Percentiles rank a stretch among this genome's conserved stretches.
Conservation (phyloP, 2,888 invertebrate species). For the Lymantria monacha region DNA sequence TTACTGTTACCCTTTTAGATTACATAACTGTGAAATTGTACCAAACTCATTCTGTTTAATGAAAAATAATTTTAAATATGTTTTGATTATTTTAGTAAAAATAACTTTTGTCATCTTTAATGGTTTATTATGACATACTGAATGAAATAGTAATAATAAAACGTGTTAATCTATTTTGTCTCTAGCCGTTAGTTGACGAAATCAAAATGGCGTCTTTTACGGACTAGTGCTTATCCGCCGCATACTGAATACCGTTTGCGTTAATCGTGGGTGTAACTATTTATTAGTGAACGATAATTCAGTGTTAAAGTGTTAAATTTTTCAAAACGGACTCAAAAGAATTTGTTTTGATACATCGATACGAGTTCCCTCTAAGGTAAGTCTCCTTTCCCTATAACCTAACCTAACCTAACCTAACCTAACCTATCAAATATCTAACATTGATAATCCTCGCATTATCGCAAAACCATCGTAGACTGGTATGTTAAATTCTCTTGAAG, state of each 20-base stretch:
- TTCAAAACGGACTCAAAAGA: constrained; percentile 39
- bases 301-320: constrained; percentile 55
- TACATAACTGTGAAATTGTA: too few species aligned
- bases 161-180: constrained; percentile 53
- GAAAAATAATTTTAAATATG: too few species aligned
- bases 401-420: too few species aligned
- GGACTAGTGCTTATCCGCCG: constrained; percentile 75
- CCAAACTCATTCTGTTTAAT: too few species aligned
- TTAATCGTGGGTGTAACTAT: constrained; percentile 55
- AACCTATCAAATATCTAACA: constrained; percentile 67
- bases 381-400: constrained; percentile 80
- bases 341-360: constrained; percentile 39
- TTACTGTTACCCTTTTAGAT: too few species aligned
- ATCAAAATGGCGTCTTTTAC: constrained; percentile 81
- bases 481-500: constrained; percentile 14
- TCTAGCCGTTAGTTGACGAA: constrained; percentile 76
- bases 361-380: constrained; percentile 59
- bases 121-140: too few species aligned
- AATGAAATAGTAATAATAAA: constrained; percentile 19
- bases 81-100: too few species aligned
- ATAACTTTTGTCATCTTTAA: too few species aligned
- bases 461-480: constrained; percentile 19
- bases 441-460: constrained; percentile 48
- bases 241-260: constrained; percentile 57
- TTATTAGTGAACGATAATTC: constrained; percentile 58